A percentile compares a stretch with the other conserved stretches of the same genome.
Evolutionary conservation across 2,888 invertebrate genomes (phyloP).

Genomic region (Tortrix viridana): DNA sequence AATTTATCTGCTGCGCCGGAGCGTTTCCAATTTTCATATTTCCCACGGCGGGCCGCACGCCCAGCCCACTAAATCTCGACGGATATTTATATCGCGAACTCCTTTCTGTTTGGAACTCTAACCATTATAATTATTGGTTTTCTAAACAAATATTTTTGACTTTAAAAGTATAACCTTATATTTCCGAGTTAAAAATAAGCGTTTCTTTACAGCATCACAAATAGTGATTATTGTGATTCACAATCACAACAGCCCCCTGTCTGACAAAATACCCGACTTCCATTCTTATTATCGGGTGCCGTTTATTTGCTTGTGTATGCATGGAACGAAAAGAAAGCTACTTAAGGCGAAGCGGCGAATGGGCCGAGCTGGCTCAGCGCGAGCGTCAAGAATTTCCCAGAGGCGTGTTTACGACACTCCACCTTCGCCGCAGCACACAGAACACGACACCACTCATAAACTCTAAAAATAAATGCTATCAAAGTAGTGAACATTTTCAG

Average conservation of each 20-base stretch:
- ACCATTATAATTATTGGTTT: constrained; percentile 10
- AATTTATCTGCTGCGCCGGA: constrained; percentile 68
- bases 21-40: constrained; percentile 81
- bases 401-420: constrained; percentile 69
- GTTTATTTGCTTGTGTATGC: constrained; percentile 37
- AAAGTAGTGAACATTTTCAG: too few relatives aligned
- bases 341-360: constrained; percentile 55
- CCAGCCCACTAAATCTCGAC: constrained; percentile 67
- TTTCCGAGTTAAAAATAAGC: constrained; percentile 14
- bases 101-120: constrained; percentile 51
- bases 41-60: constrained; percentile 63
- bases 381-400: constrained; percentile 64
- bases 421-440: constrained; percentile 45
- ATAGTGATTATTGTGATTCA: too few relatives aligned
- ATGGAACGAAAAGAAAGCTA: constrained; percentile 49
- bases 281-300: constrained; percentile 33
- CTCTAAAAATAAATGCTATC: too few relatives aligned
- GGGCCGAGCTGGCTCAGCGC: constrained; percentile 63
- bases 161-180: too few relatives aligned
- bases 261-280: constrained; percentile 33
- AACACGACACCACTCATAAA: not conserved
- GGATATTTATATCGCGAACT: constrained; percentile 73
- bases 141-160: too few relatives aligned
- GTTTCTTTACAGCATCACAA: constrained; percentile 28
- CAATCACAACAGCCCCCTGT: constrained; percentile 14